Evolutionary conservation across 2,888 invertebrate genomes (phyloP), one percentile per base, ranked within the genome.

Genomic region (Drosophila peninsularis): DNA sequence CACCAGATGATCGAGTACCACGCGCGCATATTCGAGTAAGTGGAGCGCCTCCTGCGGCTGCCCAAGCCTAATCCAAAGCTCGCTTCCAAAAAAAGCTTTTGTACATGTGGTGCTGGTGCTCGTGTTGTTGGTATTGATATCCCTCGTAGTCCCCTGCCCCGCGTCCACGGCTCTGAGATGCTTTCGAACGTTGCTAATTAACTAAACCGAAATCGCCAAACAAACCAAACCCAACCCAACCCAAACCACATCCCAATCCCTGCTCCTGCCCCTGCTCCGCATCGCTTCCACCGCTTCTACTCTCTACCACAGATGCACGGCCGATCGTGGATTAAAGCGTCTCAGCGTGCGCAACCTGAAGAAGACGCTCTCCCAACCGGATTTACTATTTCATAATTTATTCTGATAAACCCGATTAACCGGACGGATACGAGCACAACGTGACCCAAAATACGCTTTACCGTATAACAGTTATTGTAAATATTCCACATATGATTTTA

Each of bases 1-100:
- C 85, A 87, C 68, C 83, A 91, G 6, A 91, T 92, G 89, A 92
- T 92, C 64, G 91, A 91, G 72, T 91, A 92, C 72, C 89, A 91
- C 54, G 75, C 76, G 60, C 89, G 89, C 56, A 90, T 92, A 74
- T 92, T 92, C 76, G 91, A 92, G 92, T 92, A 80, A 91, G 90
- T 90, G 78, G 41, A 66, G 70, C 72, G 41, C 32, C 53, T 19
- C 39, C 37, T 7, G 17, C 30, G 17, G 5, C 39, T 6, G 36
- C 13, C 13, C 13, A 17, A 14, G 17, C 39, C 32, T 21, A 14
- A 24, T 21, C 30, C 24, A 32, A 53, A 54, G 41, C 39, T 13
- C 19, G 3, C 34, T 5, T 10, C 37, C 39, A 14, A n/a, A 17
- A n/a, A 36, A 52, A 53, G 52, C 67, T 62, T 69, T 41, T 66